Evolutionary conservation across 2,113 vertebrate genomes (phyloP).

Genomic region (Zosterops hypoxanthus): DNA sequence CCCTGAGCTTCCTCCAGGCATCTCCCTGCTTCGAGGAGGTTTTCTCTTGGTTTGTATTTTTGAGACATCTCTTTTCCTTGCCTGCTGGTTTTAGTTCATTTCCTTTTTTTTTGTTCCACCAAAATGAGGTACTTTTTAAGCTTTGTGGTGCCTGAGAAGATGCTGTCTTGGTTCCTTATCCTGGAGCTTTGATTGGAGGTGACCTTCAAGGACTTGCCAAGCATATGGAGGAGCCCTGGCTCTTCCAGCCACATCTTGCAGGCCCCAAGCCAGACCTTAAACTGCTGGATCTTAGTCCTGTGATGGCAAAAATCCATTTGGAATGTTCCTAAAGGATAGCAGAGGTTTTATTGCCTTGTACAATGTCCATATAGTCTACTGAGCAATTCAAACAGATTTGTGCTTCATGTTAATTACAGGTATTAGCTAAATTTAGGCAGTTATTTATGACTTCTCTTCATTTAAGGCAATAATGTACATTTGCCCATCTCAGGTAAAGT

Average conservation of each 20-base stretch:
- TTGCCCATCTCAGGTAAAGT: neutral
- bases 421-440: neutral
- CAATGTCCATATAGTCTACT: neutral
- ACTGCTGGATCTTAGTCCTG: neutral
- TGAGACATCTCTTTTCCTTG: neutral
- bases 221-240: neutral
- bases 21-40: accelerated
- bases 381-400: neutral
- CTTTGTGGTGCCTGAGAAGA: neutral
- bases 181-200: neutral
- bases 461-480: neutral
- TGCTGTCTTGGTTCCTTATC: neutral
- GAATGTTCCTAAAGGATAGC: neutral
- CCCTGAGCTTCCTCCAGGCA: neutral
- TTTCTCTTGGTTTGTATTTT: neutral
- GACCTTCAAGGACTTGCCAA: neutral
- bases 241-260: neutral
- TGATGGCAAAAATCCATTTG: neutral
- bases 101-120: neutral
- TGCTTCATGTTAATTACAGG: accelerated
- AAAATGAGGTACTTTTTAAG: neutral
- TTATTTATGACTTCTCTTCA: neutral
- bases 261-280: neutral
- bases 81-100: neutral
- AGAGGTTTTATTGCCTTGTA: neutral